phyloP scores from a whole-genome alignment of 2,888 invertebrate genomes.

The Cryptocephalus primarius region DNA sequence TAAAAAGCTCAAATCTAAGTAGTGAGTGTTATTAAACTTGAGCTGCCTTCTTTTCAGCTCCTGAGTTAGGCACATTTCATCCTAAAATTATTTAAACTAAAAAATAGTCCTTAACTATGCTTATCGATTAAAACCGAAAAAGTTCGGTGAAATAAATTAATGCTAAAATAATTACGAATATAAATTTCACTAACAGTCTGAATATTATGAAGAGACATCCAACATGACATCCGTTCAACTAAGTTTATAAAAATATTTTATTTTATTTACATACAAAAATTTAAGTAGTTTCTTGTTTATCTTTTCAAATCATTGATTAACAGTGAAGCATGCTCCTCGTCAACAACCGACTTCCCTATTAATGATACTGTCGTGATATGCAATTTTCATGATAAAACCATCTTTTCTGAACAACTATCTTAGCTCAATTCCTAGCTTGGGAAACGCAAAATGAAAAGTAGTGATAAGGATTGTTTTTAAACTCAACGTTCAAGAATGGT shows the following conservation, averaged over 20 bases:
- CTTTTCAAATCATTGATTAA: neutral
- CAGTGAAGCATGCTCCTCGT: neutral
- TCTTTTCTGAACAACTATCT: neutral
- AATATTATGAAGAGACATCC: neutral
- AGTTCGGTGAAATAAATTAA: neutral
- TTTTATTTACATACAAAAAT: neutral
- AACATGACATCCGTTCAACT: neutral
- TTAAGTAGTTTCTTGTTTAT: neutral
- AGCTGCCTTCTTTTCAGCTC: neutral
- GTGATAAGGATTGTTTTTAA: neutral
- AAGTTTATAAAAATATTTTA: neutral
- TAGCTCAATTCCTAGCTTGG: slow-evolving; percentile 15
- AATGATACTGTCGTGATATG: neutral
- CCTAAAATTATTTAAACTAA: neutral
- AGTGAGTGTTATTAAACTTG: neutral
- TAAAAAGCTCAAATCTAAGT: neutral
- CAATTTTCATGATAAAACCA: neutral
- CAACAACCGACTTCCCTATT: neutral
- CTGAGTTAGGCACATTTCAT: neutral
- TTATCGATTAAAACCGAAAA: neutral
- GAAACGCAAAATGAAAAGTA: slow-evolving; percentile 1
- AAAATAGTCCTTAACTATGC: neutral
- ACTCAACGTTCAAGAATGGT: neutral
- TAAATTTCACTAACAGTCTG: neutral
- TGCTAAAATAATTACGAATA: neutral